phyloP scores from a whole-genome alignment of 2,113 vertebrate species.

The Geothlypis trichas region DNA sequence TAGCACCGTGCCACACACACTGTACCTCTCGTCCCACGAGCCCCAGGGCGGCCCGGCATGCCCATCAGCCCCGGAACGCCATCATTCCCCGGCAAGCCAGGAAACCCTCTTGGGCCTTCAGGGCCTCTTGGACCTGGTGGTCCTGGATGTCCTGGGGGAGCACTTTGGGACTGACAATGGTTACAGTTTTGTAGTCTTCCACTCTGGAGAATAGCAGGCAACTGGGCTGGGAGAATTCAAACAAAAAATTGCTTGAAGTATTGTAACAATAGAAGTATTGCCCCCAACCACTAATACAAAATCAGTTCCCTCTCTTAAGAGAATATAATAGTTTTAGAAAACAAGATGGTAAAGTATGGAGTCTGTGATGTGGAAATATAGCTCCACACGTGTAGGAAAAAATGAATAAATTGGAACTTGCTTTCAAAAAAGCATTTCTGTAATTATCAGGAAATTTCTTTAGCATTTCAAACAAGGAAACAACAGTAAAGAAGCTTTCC shows the following conservation, averaged over 20 bases:
- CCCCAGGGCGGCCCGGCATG: conserved; percentile 82
- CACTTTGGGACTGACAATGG: conserved; percentile 80
- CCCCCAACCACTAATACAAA: not conserved
- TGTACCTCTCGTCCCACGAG: conserved; percentile 88
- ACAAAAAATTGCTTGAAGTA: not conserved
- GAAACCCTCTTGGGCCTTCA: conserved; percentile 85
- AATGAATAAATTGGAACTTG: not conserved
- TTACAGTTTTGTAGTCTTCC: conserved; percentile 84
- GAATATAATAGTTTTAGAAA: not conserved
- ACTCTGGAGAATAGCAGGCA: conserved; percentile 82
- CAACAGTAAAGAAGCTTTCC: not conserved
- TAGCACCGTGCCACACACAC: not conserved
- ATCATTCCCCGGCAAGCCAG: conserved; percentile 84
- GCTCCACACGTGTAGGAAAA: not conserved
- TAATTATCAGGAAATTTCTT: not conserved
- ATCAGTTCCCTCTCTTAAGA: not conserved
- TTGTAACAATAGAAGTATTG: not conserved
- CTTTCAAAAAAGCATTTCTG: not conserved
- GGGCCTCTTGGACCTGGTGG: conserved; percentile 83
- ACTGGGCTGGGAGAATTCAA: conserved; percentile 80
- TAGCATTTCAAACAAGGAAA: not conserved
- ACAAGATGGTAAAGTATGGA: not conserved
- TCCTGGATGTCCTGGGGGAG: conserved; percentile 83
- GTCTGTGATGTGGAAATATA: not conserved
- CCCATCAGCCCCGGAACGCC: conserved; percentile 84